Percentiles rank a stretch among this genome's conserved stretches.
Conservation (phyloP, 2,888 invertebrate genomes). For the Dusona sp. region DNA sequence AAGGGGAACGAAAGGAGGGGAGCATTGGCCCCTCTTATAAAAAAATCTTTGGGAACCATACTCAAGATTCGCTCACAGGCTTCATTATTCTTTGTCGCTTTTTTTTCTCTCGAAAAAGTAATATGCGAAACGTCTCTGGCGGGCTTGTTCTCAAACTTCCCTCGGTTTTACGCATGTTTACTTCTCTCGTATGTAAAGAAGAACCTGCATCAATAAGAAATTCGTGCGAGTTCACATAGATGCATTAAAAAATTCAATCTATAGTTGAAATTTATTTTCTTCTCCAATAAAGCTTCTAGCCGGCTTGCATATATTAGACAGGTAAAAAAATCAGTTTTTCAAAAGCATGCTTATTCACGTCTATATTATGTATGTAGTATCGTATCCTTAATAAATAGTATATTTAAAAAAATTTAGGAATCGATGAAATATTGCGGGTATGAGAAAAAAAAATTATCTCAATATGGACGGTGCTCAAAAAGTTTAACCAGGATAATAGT, state of each 20-base stretch:
- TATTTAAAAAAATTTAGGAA: too few relatives aligned
- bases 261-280: not conserved
- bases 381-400: too few relatives aligned
- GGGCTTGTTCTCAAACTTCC: constrained; percentile 7
- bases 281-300: not conserved
- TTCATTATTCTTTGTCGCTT: constrained; percentile 63
- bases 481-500: too few relatives aligned
- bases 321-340: not conserved
- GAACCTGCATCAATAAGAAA: constrained; percentile 22
- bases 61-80: constrained; percentile 84
- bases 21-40: constrained; percentile 62
- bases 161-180: constrained; percentile 10
- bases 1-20: constrained; percentile 49
- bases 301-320: not conserved
- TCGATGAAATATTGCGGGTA: too few relatives aligned
- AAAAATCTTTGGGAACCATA: constrained; percentile 84
- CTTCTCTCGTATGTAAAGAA: not conserved
- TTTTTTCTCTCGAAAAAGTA: constrained; percentile 27
- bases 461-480: too few relatives aligned
- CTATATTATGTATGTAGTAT: too few relatives aligned
- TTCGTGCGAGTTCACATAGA: not conserved
- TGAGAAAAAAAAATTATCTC: too few relatives aligned
- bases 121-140: constrained; percentile 15
- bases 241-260: not conserved
- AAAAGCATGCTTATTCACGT: not conserved